Evolutionary conservation across 2,888 invertebrate species (phyloP).

Genomic region (Ellobium chinense): DNA sequence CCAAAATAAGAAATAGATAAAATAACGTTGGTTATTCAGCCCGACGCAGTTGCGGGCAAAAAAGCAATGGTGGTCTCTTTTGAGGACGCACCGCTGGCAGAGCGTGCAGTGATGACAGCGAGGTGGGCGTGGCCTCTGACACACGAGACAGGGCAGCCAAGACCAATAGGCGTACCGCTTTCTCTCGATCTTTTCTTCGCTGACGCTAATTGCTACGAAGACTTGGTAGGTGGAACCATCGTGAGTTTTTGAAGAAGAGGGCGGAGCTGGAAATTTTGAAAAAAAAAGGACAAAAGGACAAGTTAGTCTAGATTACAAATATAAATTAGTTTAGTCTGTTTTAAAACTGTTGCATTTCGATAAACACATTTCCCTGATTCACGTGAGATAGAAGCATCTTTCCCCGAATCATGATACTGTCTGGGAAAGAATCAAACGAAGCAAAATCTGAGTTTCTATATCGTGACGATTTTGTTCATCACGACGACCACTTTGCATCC

Average conservation of each 20-base stretch:
- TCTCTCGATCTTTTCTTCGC: constrained; percentile 42
- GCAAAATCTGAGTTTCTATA: too few species aligned
- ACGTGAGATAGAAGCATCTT: too few species aligned
- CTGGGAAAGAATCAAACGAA: too few species aligned
- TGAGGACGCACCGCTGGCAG: constrained; percentile 71
- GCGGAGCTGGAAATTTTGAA: not conserved
- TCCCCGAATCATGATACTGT: too few species aligned
- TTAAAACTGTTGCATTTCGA: too few species aligned
- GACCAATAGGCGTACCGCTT: constrained; percentile 73
- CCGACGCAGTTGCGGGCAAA: constrained; percentile 73
- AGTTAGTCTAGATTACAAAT: too few species aligned
- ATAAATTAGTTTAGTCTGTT: too few species aligned
- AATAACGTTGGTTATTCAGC: constrained; percentile 71
- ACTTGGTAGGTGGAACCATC: constrained; percentile 59
- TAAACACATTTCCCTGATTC: too few species aligned
- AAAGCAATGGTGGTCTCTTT: constrained; percentile 77
- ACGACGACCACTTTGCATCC: too few species aligned
- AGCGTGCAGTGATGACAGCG: constrained; percentile 74
- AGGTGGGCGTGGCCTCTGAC: constrained; percentile 70
- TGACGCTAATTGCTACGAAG: constrained; percentile 36
- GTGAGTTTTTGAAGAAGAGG: not conserved
- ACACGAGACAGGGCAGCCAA: constrained; percentile 72
- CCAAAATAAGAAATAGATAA: constrained; percentile 73
- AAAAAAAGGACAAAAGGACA: not conserved
- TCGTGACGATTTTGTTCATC: too few species aligned